Evolutionary conservation across 2,113 vertebrate species (phyloP), one percentile per base, ranked within the genome.

Genomic region (Pituophis catenifer): DNA sequence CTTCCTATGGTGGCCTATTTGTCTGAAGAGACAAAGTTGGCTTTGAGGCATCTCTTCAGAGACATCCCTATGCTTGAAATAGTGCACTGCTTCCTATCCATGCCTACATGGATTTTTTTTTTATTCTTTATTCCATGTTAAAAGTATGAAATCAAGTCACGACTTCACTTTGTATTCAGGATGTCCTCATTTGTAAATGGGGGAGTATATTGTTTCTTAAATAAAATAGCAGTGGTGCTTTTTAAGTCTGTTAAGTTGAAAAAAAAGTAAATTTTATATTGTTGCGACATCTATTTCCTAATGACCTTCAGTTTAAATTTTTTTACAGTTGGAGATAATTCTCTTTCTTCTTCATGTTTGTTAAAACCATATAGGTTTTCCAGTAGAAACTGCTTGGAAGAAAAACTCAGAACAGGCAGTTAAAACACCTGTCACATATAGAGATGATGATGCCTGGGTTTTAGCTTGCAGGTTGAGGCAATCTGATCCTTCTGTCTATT

Each of bases 401-500:
- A 97, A 98, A 55, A 93, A 94, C 95, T 93, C 44, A 95, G 97
- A 98, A 85, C 96, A 10, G 65, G 94, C 97, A 92, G 75, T 96
- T 89, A 75, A 95, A 87, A 96, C 95, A 95, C 96, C 97, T 93
- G 94, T 93, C 91, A n/a, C 93, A 96, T 96, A 70, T 57, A 97
- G 93, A 93, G 96, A 97, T 93, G 97, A 97, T 94, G 94, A 96
- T 91, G 12, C 92, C 0, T 97, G 97, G 97, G 94, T 94, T 94
- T 96, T 98, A 96, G 97, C 96, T 90, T 97, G 94, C 89, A 96
- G 95, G 95, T 21, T 95, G 93, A 96, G 96, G 3, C 96, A 93
- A 75, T 91, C 97, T 90, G 96, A 91, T 58, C 88, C 95, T 2
- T 96, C 96, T 95, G 29, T 95, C 94, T 93, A 95, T 92, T 95